Evolutionary conservation across 2,113 vertebrate genomes (phyloP), one percentile per base, ranked within the genome.

Genomic region (Nothobranchius kuhntae): DNA sequence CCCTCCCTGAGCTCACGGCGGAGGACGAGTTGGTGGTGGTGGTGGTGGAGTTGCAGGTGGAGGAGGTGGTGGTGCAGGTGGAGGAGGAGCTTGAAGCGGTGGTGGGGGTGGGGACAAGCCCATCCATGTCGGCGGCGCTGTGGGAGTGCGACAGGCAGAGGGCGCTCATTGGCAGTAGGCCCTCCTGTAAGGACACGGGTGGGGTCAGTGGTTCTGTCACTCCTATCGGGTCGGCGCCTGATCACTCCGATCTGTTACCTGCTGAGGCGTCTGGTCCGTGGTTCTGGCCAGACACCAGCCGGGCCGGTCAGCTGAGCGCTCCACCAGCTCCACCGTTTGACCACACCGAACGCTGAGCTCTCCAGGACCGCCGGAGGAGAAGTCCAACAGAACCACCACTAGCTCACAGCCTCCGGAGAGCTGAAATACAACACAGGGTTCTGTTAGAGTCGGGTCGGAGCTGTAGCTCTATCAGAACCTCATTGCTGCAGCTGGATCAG

Each of bases 91-190:
- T 64, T 68, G 80, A 79, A 62, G 80, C 70, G 26, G 84, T 65
- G 73, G 83, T 85, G 61, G 78, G 80, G 0, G 85, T 48, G 0
- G 84, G 95, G 84, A 96, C 91, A 80, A 99, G 95, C 69, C 95
- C 96, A 81, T 99, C 98, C 96, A 99, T 99, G 91, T 99, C 96
- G 70, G 96, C 93, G 0, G 96, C 96, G 89, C 97, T 99, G 73
- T 95, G 95, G 2, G 96, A 98, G 86, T 96, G 96, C 9, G 97
- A 98, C 71, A 99, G 93, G 69, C 96, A 98, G 80, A 99, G 95
- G 38, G 95, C 86, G 0, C 95, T 98, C 93, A 95, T 95, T 71
- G 97, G 98, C 44, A 99, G 93, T 55, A 98, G 88, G 1, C 98
- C 96, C 87, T 99, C 98, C 91, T 94, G 94, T 4, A 44, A 56